Conservation (phyloP, 1,140 invertebrate species). For the Physella acuta region DNA sequence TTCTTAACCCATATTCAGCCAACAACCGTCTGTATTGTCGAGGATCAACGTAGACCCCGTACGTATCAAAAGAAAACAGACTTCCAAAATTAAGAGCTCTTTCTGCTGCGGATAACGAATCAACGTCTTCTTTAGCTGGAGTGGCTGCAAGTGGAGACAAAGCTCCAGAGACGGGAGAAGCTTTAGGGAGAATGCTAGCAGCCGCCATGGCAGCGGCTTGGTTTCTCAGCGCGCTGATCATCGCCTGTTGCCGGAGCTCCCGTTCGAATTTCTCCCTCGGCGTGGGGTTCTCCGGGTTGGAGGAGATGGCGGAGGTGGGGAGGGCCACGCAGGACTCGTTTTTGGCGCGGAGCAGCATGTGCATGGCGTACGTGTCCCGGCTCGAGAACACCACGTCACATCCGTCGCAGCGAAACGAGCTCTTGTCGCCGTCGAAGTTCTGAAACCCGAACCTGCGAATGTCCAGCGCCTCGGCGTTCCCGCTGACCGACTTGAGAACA, state of each 20-base stretch:
- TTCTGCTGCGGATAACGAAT: not conserved
- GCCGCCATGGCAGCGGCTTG: conserved; percentile 8
- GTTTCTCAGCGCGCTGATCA: conserved; percentile 8
- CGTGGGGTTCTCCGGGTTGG: conserved; percentile 10
- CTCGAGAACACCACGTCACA: conserved; percentile 48
- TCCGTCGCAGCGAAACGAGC: conserved; percentile 48
- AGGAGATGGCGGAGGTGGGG: conserved; percentile 21
- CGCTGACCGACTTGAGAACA: not conserved
- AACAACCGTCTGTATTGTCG: conserved; percentile 16
- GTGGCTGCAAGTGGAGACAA: too few species aligned
- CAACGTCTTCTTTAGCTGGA: not conserved
- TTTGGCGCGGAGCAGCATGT: conserved; percentile 56
- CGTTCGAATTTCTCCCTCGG: conserved; percentile 11
- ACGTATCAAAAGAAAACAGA: conserved; percentile 16
- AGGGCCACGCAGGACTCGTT: conserved; percentile 43
- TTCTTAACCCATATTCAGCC: conserved; percentile 10
- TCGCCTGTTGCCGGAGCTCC: conserved; percentile 15
- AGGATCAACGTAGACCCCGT: conserved; percentile 18
- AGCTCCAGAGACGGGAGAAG: too few species aligned
- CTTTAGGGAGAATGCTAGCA: not conserved
- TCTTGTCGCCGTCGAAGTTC: conserved; percentile 27
- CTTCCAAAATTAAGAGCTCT: not conserved
- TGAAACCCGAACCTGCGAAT: conserved; percentile 12
- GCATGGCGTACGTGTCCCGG: conserved; percentile 57
- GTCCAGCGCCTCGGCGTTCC: not conserved